Base-by-base conservation (phyloP, 1,140 invertebrate genomes). In the Ylistrum balloti region DNA sequence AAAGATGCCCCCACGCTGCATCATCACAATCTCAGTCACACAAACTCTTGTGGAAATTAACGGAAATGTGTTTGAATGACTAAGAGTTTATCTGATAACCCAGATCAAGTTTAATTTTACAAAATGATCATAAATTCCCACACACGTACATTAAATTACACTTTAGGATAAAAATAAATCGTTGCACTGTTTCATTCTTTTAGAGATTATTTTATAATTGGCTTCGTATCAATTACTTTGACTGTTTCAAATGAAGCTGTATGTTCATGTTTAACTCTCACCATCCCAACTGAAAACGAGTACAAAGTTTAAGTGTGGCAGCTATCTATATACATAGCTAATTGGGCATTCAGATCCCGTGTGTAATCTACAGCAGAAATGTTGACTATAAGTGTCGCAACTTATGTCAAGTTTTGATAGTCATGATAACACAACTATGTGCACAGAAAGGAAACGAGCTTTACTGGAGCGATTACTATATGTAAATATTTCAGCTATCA, bases 371-470 rank as follows among this genome's bases (percentile, higher is more conserved):
- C 5, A 0, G n/a, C 22, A 74, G 56, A 28, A 74, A 74, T 74
- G 56, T 74, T 74, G n/a, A 74, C 56, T 74, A 74, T 9, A 74
- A 74, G 56, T 74, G 56, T n/a, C 56, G 56, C 56, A 74, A 74
- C 56, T 74, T 74, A 74, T 74, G 56, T 74, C 56, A 74, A 74
- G 56, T 74, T 74, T 22, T 74, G 56, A 74, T 74, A 74, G 56
- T 17, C 17, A 74, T 17, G 56, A 74, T 74, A 74, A 74, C 56
- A 74, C 3, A 74, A 28, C 56, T 74, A 74, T 28, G 56, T 28
- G 22, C 22, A 74, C 56, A 74, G 22, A 74, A 74, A 74, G 56
- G 22, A 28, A 74, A 28, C 7, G 56, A 45, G 41, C 41, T 45
- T 9, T 13, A 17, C 41, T 45, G 9, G 17, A 17, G 1, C 41